phyloP scores from a whole-genome alignment of 2,888 invertebrate species.

The Eupithecia centaureata region DNA sequence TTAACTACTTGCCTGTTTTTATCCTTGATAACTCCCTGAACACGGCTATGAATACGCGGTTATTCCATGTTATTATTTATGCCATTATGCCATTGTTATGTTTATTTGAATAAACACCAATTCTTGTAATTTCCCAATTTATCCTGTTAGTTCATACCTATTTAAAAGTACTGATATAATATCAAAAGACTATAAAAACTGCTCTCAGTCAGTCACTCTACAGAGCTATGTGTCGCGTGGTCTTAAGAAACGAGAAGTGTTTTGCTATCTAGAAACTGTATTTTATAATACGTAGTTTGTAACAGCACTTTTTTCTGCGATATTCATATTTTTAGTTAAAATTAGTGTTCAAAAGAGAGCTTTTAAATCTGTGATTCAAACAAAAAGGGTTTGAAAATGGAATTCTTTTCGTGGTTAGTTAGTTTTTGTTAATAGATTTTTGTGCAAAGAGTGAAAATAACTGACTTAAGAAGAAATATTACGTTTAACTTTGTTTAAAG shows the following conservation, averaged over 20 bases:
- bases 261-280: background rate
- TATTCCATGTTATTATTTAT: no score
- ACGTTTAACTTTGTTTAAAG: background rate
- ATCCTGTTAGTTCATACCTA: conserved; percentile 12
- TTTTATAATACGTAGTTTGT: background rate
- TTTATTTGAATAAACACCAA: background rate
- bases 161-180: background rate
- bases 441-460: background rate
- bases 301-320: background rate
- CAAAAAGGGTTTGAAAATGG: background rate
- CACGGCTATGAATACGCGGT: no score
- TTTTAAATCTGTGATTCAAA: background rate
- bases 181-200: background rate
- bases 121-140: background rate
- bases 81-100: no score
- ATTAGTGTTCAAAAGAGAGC: background rate
- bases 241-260: background rate
- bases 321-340: background rate
- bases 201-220: background rate
- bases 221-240: conserved; percentile 1
- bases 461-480: background rate
- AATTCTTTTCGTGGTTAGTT: background rate
- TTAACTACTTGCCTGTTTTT: no score
- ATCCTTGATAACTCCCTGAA: background rate
- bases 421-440: background rate